Percentiles rank a stretch among this genome's conserved stretches.
phyloP scores from a whole-genome alignment of 2,113 vertebrate genomes.

The Rhizomys pruinosus region DNA sequence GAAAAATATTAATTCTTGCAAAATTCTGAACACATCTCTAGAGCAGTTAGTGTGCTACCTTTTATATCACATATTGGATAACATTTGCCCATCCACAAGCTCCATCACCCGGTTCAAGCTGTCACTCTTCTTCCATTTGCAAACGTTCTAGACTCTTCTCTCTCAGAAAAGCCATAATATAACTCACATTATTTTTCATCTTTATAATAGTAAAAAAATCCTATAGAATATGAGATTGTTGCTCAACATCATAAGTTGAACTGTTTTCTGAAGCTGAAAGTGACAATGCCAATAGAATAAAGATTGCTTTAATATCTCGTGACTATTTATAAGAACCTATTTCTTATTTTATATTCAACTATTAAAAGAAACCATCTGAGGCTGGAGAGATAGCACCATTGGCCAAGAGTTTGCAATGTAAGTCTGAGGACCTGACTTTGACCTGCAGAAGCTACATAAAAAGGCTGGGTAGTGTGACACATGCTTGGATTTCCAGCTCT shows the following conservation, averaged over 20 bases:
- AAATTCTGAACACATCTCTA: background rate
- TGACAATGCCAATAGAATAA: background rate
- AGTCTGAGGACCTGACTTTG: background rate
- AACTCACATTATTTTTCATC: background rate
- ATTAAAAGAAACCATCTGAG: background rate
- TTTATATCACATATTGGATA: background rate
- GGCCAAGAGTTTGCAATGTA: too few relatives aligned
- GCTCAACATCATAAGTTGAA: background rate
- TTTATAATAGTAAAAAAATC: background rate
- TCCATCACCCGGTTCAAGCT: background rate
- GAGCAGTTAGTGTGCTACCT: background rate
- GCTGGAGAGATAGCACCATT: background rate
- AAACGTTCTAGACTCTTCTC: background rate
- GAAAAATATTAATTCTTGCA: background rate
- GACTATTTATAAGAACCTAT: background rate
- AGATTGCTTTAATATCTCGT: background rate
- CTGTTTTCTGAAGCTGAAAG: background rate
- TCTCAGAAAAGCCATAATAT: background rate
- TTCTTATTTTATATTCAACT: background rate
- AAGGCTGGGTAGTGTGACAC: too few relatives aligned
- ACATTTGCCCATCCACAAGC: background rate
- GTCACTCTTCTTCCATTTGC: background rate
- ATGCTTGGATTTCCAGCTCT: background rate
- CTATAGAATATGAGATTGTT: background rate
- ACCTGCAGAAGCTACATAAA: background rate